Evolutionary conservation across 2,797 vertebrate species (phyloP), one percentile per base, ranked within the genome.

Genomic region (Pogoniulus pusillus): DNA sequence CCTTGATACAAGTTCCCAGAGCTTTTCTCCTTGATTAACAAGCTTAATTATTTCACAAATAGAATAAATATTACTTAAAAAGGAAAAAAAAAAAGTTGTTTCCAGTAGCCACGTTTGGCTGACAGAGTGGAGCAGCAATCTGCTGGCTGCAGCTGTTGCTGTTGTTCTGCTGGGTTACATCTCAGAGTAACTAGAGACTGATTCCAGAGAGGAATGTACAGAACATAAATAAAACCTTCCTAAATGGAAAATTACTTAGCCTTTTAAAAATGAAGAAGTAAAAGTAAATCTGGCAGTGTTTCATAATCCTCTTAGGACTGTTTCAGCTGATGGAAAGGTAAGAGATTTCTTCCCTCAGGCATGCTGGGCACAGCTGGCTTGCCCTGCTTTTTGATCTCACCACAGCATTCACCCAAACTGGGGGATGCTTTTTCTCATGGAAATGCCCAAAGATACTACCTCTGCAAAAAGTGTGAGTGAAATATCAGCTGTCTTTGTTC

Each of bases 301-400:
- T 92, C 39, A 20, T 91, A 93, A 96, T 93, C 70, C 55, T 94
- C 15, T 72, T 81, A 65, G 63, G 80, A 72, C 26, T 83, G 49
- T 82, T 53, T 72, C 37, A 78, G 82, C 55, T 82, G 34, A 35
- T 69, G 1, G 1, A 62, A 87, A 95, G 82, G 73, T 92, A 96
- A 77, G 82, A 77, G 82, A 43, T 78, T 85, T 89, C 59, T 91
- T 85, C 77, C 85, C 91, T 81, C 16, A 1, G 91, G 89, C 87
- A 5, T 87, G 62, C 65, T 65, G 82, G 76, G 65, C 82, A 69
- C 62, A 91, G 64, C 89, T 92, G 85, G 45, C 37, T 80, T 80
- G 23, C 63, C 10, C 8, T 82, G 73, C 59, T 75, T 85, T 79
- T 85, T 69, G 34, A 16, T 74, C 14, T 74, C 85, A 49, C 20